Evolutionary conservation across 1,140 invertebrate genomes (phyloP), one percentile per base, ranked within the genome.

Genomic region (Cyclargus thomasi): DNA sequence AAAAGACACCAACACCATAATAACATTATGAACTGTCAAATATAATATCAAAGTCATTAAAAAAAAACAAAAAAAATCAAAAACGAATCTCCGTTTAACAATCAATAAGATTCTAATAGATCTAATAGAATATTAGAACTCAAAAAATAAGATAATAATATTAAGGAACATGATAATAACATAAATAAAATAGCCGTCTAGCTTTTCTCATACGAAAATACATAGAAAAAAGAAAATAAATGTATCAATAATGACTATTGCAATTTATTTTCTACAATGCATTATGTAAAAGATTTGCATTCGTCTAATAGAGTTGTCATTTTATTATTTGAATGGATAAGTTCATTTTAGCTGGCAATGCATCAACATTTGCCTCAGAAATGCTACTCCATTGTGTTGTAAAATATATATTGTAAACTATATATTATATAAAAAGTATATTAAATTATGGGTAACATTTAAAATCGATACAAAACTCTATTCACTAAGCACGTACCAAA

Each of bases 1-100:
- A 70, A 70, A 72, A 72, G 35, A 70, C 65, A 73, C 71, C 71
- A 73, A 68, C 71, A 73, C 71, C 71, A 55, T 18, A 29, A 29
- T 29, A 29, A 29, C 8, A 29, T 29, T 29, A 53, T 63, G 11
- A 47, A 63, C 70, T 70, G 71, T 73, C 71, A 72, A 47, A 47
- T 16, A 65, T 59, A 55, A 55, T 55, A 59, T 55, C 7, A 2
- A 35, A 59, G 62, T 47, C 53, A 64, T 29, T 23, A 36, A 18
- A 23, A 65, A 66, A 47, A 57, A 29, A 63, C 64, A 23, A 67
- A 39, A 39, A 69, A 67, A 16, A 64, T 35, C 59, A 68, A 47
- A 11, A 62, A 29, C 35, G 36, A 20, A 63, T 57, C 59, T 66
- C 10, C 62, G 62, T 39, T 53, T 53, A 69, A 70, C 64, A 55